phyloP scores from a whole-genome alignment of 2,113 vertebrate genomes.

The Mobula birostris region DNA sequence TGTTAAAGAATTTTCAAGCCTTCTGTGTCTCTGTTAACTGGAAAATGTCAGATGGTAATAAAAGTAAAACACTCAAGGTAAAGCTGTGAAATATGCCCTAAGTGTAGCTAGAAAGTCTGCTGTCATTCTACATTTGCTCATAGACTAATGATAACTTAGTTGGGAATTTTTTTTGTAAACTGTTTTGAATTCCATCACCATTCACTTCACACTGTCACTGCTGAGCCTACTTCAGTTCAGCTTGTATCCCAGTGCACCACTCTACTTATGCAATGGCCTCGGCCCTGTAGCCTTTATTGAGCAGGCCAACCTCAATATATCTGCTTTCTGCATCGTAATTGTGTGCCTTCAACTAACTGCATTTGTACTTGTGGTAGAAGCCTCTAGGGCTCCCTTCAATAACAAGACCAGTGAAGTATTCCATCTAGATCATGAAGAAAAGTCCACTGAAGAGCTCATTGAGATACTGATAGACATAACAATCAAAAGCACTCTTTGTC shows the following conservation, averaged over 20 bases:
- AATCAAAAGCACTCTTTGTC: background rate
- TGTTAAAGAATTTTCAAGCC: background rate
- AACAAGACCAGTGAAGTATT: background rate
- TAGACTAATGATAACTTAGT: background rate
- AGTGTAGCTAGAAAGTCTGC: background rate
- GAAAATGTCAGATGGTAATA: background rate
- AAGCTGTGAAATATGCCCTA: background rate
- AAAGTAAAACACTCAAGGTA: background rate
- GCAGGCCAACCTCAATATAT: constrained; percentile 15
- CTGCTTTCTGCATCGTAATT: background rate
- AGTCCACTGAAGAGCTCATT: background rate
- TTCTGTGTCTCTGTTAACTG: background rate
- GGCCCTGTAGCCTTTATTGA: background rate
- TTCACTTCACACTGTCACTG: constrained; percentile 28
- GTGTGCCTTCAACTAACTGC: background rate
- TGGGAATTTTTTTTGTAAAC: background rate
- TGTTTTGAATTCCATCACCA: background rate
- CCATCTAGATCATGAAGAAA: background rate
- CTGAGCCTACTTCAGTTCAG: background rate
- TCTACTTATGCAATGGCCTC: background rate
- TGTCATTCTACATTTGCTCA: background rate
- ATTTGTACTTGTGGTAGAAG: background rate
- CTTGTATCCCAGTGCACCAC: background rate
- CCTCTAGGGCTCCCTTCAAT: background rate
- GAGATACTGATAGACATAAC: background rate